Evolutionary conservation across 2,888 invertebrate species (phyloP), one percentile per base, ranked within the genome.

Genomic region (Cryptus viduatorius): DNA sequence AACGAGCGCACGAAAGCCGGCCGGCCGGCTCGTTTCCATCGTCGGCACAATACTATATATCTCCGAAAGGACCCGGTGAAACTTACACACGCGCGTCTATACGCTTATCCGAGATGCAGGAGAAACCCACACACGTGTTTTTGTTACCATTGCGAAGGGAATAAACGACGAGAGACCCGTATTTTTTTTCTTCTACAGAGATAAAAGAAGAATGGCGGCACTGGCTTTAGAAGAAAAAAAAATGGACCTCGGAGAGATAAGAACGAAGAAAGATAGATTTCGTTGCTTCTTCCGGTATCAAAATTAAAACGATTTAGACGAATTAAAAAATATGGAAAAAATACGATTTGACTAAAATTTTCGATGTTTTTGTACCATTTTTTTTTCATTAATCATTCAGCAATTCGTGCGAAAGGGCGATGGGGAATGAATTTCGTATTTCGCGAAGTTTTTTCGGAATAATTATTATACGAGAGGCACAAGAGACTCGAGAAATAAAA

Each of bases 21-120:
- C 79, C 84, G 84, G 82, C 79, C 84, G 84, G 82, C 82, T 82
- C 82, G 78, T 85, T 85, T 82, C 72, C 84, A 76, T 76, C 82
- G 59, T 68, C 48, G 69, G 75, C 48, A 42, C 46, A 56, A 64
- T 24, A 79, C 56, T 64, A 59, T 72, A 75, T 75, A 69, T 75
- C 64, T 83, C 53, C 78, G 44, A 29, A 68, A 73, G 78, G 78
- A 64, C 64, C 71, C 56, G 44, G 64, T 31, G 37, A 56, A 65
- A 44, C 50, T 44, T 31, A 59, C 46, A 81, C 75, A 76, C 37
- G 31, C 19, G 14, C 50, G 72, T 50, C 50, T 19, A 44, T 48
- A 37, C 77, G 16, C 53, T 14, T 46, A 50, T 16, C 16, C 77
- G 44, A 14, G 31, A 46, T 24, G 59, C 59, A 61, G 29, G 31